Evolutionary conservation across 2,888 invertebrate genomes (phyloP), one percentile per base, ranked within the genome.

Genomic region (Drosophila hamatofila): DNA sequence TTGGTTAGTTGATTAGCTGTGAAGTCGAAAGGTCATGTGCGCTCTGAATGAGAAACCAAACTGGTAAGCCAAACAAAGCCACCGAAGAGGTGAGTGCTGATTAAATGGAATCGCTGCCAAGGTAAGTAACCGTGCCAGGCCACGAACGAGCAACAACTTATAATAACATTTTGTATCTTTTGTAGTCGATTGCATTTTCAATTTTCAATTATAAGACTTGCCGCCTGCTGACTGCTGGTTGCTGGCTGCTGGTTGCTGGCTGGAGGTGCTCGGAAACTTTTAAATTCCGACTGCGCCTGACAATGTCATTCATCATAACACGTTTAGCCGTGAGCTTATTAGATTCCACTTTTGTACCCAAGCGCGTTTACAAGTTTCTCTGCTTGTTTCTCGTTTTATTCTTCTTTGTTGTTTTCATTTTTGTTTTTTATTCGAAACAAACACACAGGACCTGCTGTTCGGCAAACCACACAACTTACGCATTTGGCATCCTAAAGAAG

Each of bases 271-370:
- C 30, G 55, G 27, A 67, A 77, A 77, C 56, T 84, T 84, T 86
- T 71, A 77, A 88, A 88, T 85, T 83, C 77, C 75, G 69, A 65
- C 70, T 85, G 85, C 75, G 80, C 66, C 83, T 85, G 86, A 88
- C 88, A 85, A 83, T 85, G 88, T 75, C 86, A 88, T 85, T 85
- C 86, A 88, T 85, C 84, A 85, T 88, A 85, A 85, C 88, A 88
- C 83, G 83, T 88, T 88, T 85, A 85, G 84, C 88, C 86, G 77
- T 85, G 70, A 83, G 84, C 88, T 85, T 85, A 85, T 85, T 85
- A 81, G 86, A 88, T 85, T 85, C 86, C 84, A 85, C 88, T 85
- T 85, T 83, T 88, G 83, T 85, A 72, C 62, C 81, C 79, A 81
- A 75, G 57, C 81, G 84, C 85, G 83, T 84, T 84, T 84, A 88